A percentile compares a stretch with the other conserved stretches of the same genome.
phyloP scores from a whole-genome alignment of 1,140 invertebrate genomes.

The Meloidogyne floridensis region DNA sequence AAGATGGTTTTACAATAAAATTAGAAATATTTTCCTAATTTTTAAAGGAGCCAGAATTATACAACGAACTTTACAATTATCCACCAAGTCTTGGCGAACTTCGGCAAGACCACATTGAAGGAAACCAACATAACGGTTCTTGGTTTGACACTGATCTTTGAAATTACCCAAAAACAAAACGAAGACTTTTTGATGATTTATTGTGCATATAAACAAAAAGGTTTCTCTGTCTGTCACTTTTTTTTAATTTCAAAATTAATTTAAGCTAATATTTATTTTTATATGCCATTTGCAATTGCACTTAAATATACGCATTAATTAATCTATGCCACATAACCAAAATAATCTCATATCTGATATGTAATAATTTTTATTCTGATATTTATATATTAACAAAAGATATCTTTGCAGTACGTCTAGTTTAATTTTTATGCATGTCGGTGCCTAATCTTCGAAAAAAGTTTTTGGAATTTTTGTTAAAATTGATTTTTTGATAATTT shows the following conservation, averaged over 20 bases:
- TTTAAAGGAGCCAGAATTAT: conserved; percentile 49
- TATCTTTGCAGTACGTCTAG: no score
- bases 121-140: conserved; percentile 46
- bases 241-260: neutral
- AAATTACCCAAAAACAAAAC: neutral
- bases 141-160: conserved; percentile 54
- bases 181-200: neutral
- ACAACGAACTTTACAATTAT: conserved; percentile 53
- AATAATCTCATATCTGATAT: conserved; percentile 15
- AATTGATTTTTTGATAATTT: no score
- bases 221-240: neutral
- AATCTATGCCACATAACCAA: neutral
- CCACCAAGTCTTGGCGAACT: conserved; percentile 48
- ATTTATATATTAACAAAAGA: neutral
- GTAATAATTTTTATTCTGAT: conserved; percentile 7
- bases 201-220: neutral
- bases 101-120: conserved; percentile 49
- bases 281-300: conserved; percentile 1
- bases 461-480: no score
- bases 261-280: neutral
- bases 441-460: no score
- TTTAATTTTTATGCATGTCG: no score
- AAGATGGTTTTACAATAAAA: neutral
- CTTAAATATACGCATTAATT: neutral
- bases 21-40: neutral